A percentile compares a stretch with the other conserved stretches of the same genome.
Evolutionary conservation across 2,888 invertebrate species (phyloP).

Genomic region (Sarcophaga subvicina): DNA sequence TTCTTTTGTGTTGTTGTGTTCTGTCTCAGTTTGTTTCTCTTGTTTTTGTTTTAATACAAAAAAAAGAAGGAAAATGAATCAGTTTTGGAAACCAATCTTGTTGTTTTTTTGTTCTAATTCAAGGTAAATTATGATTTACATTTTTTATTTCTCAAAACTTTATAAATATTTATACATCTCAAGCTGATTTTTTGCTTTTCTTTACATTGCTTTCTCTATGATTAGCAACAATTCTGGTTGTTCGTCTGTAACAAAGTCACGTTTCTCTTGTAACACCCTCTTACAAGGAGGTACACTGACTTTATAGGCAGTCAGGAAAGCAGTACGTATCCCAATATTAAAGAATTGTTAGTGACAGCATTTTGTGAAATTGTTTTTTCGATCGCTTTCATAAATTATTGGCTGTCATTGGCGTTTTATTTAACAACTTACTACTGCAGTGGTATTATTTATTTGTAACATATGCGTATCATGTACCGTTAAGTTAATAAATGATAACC

Average conservation of each 20-base stretch:
- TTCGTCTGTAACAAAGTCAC: slow-evolving; percentile 33
- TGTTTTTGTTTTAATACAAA: neutral
- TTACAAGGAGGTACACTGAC: neutral
- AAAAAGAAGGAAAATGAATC: neutral
- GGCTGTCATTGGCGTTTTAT: neutral
- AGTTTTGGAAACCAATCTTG: slow-evolving; percentile 11
- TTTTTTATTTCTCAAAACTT: slow-evolving; percentile 16
- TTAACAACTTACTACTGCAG: neutral
- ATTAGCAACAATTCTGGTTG: slow-evolving; percentile 32
- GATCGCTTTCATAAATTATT: slow-evolving; percentile 56
- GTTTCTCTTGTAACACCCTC: slow-evolving; percentile 24
- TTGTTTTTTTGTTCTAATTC: slow-evolving; percentile 21
- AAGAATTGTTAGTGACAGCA: slow-evolving; percentile 48
- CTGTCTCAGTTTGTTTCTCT: neutral
- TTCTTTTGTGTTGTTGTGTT: neutral
- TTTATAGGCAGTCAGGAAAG: too few species aligned
- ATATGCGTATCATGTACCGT: slow-evolving; percentile 9
- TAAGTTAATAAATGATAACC: slow-evolving; percentile 38
- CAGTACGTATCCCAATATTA: neutral
- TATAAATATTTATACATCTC: slow-evolving; percentile 12
- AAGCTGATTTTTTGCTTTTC: slow-evolving; percentile 8
- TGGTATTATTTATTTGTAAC: neutral
- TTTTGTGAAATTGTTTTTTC: slow-evolving; percentile 54
- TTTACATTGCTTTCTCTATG: neutral
- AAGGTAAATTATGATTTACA: slow-evolving; percentile 15